phyloP scores from a whole-genome alignment of 1,140 invertebrate species.

The Medauroidea extradentata region DNA sequence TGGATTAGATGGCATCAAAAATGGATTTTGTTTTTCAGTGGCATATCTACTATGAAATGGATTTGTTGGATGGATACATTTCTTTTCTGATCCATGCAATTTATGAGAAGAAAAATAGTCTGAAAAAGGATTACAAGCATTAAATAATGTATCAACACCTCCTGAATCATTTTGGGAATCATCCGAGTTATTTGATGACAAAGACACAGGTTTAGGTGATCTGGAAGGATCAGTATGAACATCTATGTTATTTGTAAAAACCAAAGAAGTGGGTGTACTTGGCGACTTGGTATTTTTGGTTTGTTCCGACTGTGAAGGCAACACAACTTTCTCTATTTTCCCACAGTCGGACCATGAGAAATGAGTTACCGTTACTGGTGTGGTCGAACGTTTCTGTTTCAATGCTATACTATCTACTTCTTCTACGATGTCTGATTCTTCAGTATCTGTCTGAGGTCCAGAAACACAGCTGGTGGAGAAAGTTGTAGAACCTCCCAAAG shows the following conservation, averaged over 20 bases:
- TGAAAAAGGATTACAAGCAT: constrained; percentile 15
- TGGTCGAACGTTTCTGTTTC: constrained; percentile 36
- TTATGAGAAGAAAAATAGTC: constrained; percentile 12
- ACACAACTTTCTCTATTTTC: constrained; percentile 42
- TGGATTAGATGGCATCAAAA: constrained; percentile 9
- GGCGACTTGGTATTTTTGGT: background rate
- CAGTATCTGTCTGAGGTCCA: background rate
- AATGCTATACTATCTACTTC: constrained; percentile 6
- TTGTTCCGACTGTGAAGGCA: background rate
- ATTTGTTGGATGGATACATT: constrained; percentile 1
- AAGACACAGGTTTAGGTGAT: background rate
- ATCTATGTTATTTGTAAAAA: background rate
- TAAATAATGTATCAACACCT: constrained; percentile 6
- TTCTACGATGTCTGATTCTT: background rate
- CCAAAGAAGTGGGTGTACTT: background rate
- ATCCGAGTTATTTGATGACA: background rate
- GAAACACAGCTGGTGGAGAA: background rate
- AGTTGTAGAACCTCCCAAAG: constrained; percentile 45
- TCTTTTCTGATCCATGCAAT: background rate
- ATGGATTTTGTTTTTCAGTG: constrained; percentile 9
- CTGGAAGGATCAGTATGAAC: background rate
- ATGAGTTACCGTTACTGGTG: constrained; percentile 52
- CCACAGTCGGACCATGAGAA: constrained; percentile 48
- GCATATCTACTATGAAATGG: constrained; percentile 3
- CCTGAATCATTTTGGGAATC: background rate